Evolutionary conservation across 2,797 vertebrate species (phyloP).

Genomic region (Ctenosaura bakeri): DNA sequence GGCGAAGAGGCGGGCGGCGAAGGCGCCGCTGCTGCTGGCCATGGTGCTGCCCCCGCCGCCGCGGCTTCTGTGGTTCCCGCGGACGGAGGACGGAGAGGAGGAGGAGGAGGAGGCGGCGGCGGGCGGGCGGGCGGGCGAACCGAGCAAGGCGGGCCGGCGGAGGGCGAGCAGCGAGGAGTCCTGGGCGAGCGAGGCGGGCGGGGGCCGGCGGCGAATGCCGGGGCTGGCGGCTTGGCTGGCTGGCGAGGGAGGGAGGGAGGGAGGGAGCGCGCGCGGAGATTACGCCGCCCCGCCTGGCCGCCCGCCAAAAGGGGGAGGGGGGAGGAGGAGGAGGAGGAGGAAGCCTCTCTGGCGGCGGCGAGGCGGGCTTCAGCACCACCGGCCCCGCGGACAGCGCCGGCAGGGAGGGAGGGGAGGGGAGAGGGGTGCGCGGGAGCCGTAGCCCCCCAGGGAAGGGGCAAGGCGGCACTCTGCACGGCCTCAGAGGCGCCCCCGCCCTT

Average conservation of each 20-base stretch:
- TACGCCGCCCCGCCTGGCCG: background rate
- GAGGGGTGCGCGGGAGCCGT: no score
- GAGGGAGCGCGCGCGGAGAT: constrained; percentile 1
- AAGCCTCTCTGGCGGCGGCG: no score
- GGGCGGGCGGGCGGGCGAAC: background rate
- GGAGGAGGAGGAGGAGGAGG: no score
- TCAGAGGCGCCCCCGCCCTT: no score
- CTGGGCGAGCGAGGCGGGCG: background rate
- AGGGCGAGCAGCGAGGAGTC: constrained; percentile 24
- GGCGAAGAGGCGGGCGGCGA: constrained; percentile 87
- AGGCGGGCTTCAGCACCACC: no score
- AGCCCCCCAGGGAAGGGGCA: no score
- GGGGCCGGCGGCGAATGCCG: background rate
- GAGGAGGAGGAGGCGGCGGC: background rate
- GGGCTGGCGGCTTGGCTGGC: background rate
- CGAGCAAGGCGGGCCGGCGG: background rate
- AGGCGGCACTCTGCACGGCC: no score
- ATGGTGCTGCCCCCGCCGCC: constrained; percentile 73
- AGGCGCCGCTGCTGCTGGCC: constrained; percentile 81
- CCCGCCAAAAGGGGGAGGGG: no score
- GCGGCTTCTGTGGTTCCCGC: background rate
- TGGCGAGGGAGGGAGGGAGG: background rate
- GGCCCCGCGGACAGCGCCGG: no score
- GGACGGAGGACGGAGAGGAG: constrained; percentile 27
- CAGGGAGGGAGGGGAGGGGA: no score